These are phyloP conservation scores for Melanophora roralis DNA, from an alignment of 2,888 invertebrate genomes.

Conservation along the genomic window DNA sequence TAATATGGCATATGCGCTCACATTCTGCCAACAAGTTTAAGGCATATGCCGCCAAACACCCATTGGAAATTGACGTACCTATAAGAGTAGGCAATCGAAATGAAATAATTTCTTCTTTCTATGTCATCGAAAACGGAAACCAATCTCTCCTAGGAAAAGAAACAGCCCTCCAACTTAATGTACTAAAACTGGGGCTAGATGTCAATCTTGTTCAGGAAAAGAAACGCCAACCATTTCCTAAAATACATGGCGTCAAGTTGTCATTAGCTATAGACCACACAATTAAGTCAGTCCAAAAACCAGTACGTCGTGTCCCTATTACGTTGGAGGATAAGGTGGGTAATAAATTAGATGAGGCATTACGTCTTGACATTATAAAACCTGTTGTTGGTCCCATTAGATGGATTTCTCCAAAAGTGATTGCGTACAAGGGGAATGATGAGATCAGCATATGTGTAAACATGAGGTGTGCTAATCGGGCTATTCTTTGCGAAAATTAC, in stretches of 20 bases:
- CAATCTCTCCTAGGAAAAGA: conserved; percentile 61
- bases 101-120: no score
- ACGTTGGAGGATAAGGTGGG: conserved; percentile 64
- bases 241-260: conserved; percentile 67
- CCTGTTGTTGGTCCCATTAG: conserved; percentile 45
- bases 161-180: conserved; percentile 55
- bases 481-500: conserved; percentile 43
- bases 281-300: conserved; percentile 67
- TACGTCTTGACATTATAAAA: conserved; percentile 55
- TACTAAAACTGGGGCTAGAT: conserved; percentile 45
- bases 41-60: conserved; percentile 39
- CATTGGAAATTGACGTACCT: conserved; percentile 41
- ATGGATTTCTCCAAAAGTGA: conserved; percentile 69
- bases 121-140: conserved; percentile 53
- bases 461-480: conserved; percentile 34
- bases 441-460: conserved; percentile 41
- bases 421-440: conserved; percentile 44
- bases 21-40: conserved; percentile 42
- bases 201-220: conserved; percentile 36
- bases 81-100: conserved; percentile 24
- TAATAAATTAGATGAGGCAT: conserved; percentile 60
- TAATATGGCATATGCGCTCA: conserved; percentile 45
- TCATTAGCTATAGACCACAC: conserved; percentile 24
- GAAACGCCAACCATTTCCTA: conserved; percentile 46
- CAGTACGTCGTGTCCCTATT: conserved; percentile 68